Conservation (phyloP, 1,140 invertebrate genomes). For the Drosophila mojavensis region DNA sequence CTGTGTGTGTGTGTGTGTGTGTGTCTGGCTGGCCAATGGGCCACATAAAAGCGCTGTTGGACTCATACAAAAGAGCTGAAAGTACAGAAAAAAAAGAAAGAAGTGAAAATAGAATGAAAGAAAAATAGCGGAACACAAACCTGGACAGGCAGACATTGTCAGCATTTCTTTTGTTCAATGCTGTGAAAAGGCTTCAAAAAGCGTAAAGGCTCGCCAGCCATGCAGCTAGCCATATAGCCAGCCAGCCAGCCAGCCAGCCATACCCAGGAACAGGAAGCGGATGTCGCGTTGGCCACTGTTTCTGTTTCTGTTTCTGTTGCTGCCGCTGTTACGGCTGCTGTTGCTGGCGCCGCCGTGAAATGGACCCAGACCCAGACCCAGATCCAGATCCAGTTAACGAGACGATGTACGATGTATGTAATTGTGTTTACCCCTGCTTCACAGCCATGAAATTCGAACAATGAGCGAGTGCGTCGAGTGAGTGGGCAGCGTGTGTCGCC, state of each 20-base stretch:
- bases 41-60: slow-evolving; percentile 44
- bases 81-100: slow-evolving; percentile 7
- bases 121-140: slow-evolving; percentile 51
- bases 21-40: slow-evolving; percentile 48
- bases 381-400: slow-evolving; percentile 20
- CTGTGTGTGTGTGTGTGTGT: slow-evolving; percentile 6
- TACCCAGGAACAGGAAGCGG: slow-evolving; percentile 70
- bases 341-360: slow-evolving; percentile 26
- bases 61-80: slow-evolving; percentile 31
- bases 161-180: slow-evolving; percentile 67
- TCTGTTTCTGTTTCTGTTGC: slow-evolving; percentile 25
- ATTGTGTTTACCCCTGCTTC: slow-evolving; percentile 32
- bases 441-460: slow-evolving; percentile 8
- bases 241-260: slow-evolving; percentile 36
- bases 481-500: background rate
- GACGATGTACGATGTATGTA: slow-evolving; percentile 37
- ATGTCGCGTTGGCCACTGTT: slow-evolving; percentile 78
- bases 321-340: slow-evolving; percentile 18
- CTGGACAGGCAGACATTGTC: slow-evolving; percentile 64
- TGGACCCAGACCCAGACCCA: slow-evolving; percentile 12
- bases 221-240: slow-evolving; percentile 1
- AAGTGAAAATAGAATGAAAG: slow-evolving; percentile 35
- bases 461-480: slow-evolving; percentile 8
- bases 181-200: slow-evolving; percentile 79
- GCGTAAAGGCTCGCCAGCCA: slow-evolving; percentile 42